Evolutionary conservation across 2,113 vertebrate genomes (phyloP).

Genomic region (Polypterus senegalus): DNA sequence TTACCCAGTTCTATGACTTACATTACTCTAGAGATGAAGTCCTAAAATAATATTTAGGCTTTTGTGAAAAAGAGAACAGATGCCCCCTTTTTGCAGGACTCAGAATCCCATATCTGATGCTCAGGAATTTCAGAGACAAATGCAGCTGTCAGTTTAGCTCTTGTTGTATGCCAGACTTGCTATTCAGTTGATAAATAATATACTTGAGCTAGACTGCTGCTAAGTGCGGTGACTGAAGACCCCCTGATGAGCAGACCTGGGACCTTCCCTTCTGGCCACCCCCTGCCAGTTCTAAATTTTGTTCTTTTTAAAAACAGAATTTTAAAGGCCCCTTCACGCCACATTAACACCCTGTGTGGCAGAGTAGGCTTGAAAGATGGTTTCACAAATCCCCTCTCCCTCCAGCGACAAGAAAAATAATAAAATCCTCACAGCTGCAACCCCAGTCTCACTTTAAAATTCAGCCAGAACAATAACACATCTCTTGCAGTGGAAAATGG

Average conservation of each 20-base stretch:
- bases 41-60: background rate
- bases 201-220: background rate
- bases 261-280: background rate
- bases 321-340: constrained; percentile 2
- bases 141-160: constrained; percentile 17
- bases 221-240: background rate
- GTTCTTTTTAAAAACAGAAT: background rate
- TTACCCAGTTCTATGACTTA: too few relatives aligned
- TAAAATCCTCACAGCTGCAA: background rate
- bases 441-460: background rate
- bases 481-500: background rate
- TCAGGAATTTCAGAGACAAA: constrained; percentile 19
- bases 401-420: background rate
- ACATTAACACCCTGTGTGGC: constrained; percentile 2
- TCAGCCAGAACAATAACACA: constrained; percentile 1
- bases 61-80: background rate
- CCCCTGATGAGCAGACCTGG: constrained; percentile 6
- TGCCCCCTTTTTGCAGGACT: constrained; percentile 4
- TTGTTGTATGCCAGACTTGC: constrained; percentile 1
- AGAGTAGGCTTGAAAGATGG: background rate
- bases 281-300: background rate
- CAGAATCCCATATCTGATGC: constrained; percentile 14
- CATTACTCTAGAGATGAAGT: too few relatives aligned
- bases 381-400: constrained; percentile 2
- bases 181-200: constrained; percentile 5